These are phyloP conservation scores for Misgurnus mizolepis DNA, from an alignment of 2,113 vertebrate species.

Conservation along the genomic window DNA sequence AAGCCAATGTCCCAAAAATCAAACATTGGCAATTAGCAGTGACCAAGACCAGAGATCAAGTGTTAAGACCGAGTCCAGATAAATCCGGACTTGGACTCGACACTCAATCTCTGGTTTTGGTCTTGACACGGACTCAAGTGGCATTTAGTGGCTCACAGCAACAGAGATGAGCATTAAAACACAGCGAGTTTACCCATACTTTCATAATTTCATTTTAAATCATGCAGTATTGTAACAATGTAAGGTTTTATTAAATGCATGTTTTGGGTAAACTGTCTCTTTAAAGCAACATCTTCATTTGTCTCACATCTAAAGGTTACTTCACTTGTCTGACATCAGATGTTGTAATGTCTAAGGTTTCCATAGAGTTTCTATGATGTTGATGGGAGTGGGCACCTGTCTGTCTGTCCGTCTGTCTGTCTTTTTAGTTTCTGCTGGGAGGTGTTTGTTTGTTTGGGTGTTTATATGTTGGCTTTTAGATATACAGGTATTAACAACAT, in stretches of 20 bases:
- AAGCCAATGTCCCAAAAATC: no score
- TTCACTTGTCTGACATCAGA: no score
- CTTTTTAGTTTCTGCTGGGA: constrained; percentile 1
- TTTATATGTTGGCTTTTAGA: background rate
- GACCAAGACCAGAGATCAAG: no score
- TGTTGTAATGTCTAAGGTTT: no score
- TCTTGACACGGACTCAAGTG: no score
- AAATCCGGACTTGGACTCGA: no score
- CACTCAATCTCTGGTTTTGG: no score
- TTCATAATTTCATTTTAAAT: no score
- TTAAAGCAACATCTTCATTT: background rate
- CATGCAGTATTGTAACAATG: background rate
- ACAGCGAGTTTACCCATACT: background rate
- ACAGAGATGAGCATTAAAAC: constrained; percentile 30
- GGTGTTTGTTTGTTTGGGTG: background rate
- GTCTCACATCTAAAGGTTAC: no score
- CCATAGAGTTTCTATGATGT: background rate
- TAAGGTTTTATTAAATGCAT: no score
- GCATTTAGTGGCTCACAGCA: background rate
- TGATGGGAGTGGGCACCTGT: background rate
- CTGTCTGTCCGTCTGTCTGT: background rate
- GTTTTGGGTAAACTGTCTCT: background rate
- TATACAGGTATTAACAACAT: constrained; percentile 17
- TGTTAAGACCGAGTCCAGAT: no score
- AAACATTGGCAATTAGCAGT: no score